These are phyloP conservation scores for Calliphora vicina DNA, from an alignment of 1,140 invertebrate genomes.

Conservation along the genomic window DNA sequence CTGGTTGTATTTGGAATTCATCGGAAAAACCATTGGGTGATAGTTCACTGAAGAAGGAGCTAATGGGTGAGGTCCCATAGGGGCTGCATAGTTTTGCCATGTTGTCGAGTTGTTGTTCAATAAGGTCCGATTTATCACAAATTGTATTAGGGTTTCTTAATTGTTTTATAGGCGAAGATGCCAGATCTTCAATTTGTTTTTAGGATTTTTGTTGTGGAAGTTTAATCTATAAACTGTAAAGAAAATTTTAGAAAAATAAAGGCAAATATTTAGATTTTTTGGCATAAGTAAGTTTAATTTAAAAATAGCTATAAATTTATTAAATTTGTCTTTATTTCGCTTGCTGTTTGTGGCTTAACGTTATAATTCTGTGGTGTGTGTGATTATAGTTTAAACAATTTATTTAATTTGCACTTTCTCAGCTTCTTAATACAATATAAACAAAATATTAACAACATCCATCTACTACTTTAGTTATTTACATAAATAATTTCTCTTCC, in stretches of 20 bases:
- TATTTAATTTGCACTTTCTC: too few relatives aligned
- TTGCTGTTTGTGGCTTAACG: background rate
- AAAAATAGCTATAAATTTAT: too few relatives aligned
- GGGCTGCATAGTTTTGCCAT: slow-evolving; percentile 38
- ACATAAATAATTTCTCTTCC: too few relatives aligned
- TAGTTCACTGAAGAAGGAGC: slow-evolving; percentile 10
- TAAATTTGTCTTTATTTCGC: too few relatives aligned
- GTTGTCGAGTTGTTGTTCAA: slow-evolving; percentile 20
- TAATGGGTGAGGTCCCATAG: slow-evolving; percentile 32
- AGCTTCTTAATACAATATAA: too few relatives aligned
- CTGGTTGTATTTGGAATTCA: slow-evolving; percentile 32
- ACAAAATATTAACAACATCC: too few relatives aligned
- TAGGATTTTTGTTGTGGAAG: background rate
- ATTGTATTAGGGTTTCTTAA: background rate
- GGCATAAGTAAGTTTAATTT: too few relatives aligned
- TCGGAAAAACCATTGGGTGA: background rate
- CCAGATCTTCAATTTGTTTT: background rate
- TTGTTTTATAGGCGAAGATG: background rate
- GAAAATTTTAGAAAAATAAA: background rate
- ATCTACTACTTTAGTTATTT: too few relatives aligned
- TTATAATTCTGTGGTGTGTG: too few relatives aligned
- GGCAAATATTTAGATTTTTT: background rate
- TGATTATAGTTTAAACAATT: too few relatives aligned
- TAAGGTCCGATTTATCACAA: slow-evolving; percentile 17
- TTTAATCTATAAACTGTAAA: slow-evolving; percentile 28